Base-by-base conservation (phyloP, 2,113 vertebrate genomes). In the Morone saxatilis region DNA sequence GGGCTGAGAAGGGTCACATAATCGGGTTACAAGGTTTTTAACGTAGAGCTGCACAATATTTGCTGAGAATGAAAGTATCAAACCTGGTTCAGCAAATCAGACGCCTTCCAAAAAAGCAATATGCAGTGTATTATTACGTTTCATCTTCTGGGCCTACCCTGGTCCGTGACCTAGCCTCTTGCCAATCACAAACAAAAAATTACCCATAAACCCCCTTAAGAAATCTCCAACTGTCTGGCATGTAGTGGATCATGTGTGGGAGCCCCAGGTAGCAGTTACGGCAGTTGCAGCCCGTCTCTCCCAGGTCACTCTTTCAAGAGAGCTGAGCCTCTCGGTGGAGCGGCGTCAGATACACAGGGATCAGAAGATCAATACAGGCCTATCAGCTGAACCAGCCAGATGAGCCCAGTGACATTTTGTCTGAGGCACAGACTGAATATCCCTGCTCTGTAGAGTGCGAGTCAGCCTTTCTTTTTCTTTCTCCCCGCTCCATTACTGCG, bases 331-430 rank as follows among this genome's bases (percentile, higher is more conserved):
- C 62, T 73, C 20, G 0, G 59, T 51, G 66, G 57, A 57, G 76
- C 56, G 20, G 78, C 75, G 50, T 70, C 79, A 89, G 82, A 77
- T 87, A 76, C 67, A 82, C 5, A 1, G 22, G 70, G 76, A 90
- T 90, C 72, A 71, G 60, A 51, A 40, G 77, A 93, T 93, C 89
- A 86, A 93, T 92, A 91, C 65, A 78, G 78, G 62, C 67, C 89
- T 86, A 88, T 92, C 90, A 90, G 86, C 76, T 19, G 62, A 66
- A 80, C 51, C 86, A 80, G 80, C 74, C 78, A 88, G 83, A 89
- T 66, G 16, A 88, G 71, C 67, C 86, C 68, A 11, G 70, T 91
- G 78, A 73, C 78, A 88, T 87, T 90, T 88, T 19, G 53, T 90
- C 45, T 71, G 76, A 78, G 60, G 75, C 11, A 8, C 40, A 61